Evolutionary conservation across 2,888 invertebrate species (phyloP), one percentile per base, ranked within the genome.

Genomic region (Meiosimyza platycephala): DNA sequence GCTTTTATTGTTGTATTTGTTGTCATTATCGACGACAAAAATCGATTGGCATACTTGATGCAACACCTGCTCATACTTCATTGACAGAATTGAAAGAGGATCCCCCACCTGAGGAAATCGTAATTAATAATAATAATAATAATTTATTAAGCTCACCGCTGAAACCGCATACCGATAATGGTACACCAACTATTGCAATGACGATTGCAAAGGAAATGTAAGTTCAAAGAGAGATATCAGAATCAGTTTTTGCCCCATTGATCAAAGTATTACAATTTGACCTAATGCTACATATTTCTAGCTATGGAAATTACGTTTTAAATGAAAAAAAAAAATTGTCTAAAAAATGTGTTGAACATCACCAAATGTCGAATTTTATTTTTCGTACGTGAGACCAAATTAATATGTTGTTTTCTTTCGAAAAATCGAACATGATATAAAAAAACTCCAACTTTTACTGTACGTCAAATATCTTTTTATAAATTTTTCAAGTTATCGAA

Each of bases 11-110:
- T 75, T 82, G 80, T 77, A 75, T 79, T 75, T 82, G 81, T 76
- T 82, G 81, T 73, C 78, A 76, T 71, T 79, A 83, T 79, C 78
- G 79, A 70, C 79, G 81, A 71, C 79, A 78, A 81, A 87, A 86
- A 86, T 85, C 86, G 84, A 86, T 86, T 73, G 80, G 80, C 55
- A 65, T 73, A 11, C 18, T 71, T 50, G 51, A 71, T 73, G 75
- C 76, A 47, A 73, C 73, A 66, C 75, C 62, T 48, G 68, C 66
- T 62, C 71, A 62, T 60, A 68, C 7, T 13, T 15, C 40, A n/a
- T 4, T 13, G 28, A 75, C 72, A 65, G 73, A 40, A 9, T 40
- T 40, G 9, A 40, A 40, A 40, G 40, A 62, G n/a, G 28, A 18
- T 60, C 9, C 40, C 9, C 40, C 40, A 40, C 9, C 40, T 40